A percentile compares a stretch with the other conserved stretches of the same genome.
Evolutionary conservation across 2,797 vertebrate genomes (phyloP).

Genomic region (Crax fasciolata): DNA sequence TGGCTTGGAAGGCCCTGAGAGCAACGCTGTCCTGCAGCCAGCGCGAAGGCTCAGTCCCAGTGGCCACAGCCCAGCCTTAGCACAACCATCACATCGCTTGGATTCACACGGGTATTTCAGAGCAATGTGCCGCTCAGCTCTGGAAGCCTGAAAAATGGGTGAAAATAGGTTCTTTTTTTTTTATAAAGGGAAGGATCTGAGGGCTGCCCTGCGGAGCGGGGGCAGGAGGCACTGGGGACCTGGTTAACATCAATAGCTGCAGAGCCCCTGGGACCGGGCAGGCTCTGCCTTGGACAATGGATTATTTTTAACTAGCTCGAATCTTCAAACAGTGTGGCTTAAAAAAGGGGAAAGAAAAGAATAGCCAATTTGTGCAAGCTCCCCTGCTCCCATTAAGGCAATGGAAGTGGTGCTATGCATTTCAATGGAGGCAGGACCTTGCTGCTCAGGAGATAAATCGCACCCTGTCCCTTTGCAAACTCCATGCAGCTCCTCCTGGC

Average conservation of each 20-base stretch:
- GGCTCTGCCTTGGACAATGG: slow-evolving; percentile 18
- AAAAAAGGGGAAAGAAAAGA: not conserved
- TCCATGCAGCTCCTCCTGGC: not conserved
- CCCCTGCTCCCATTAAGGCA: slow-evolving; percentile 34
- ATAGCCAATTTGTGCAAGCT: slow-evolving; percentile 51
- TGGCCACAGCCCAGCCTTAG: not conserved
- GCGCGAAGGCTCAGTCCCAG: not conserved
- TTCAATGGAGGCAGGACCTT: slow-evolving; percentile 46
- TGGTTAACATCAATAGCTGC: not conserved
- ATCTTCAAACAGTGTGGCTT: slow-evolving; percentile 43
- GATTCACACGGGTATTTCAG: not conserved
- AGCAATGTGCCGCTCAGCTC: not conserved
- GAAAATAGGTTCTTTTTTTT: not conserved
- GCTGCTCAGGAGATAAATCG: slow-evolving; percentile 54
- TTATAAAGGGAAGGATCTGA: not conserved
- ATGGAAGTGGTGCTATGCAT: slow-evolving; percentile 42
- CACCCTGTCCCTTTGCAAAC: slow-evolving; percentile 6
- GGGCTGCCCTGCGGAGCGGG: not conserved
- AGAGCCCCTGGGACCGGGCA: slow-evolving; percentile 24
- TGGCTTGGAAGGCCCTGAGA: rapidly evolving
- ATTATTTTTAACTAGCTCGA: slow-evolving; percentile 61
- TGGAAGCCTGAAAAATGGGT: not conserved
- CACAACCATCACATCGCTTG: not conserved
- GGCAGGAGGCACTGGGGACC: not conserved
- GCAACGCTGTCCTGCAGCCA: not conserved